Evolutionary conservation across 1,140 invertebrate species (phyloP).

Genomic region (Psilanteris sp.): DNA sequence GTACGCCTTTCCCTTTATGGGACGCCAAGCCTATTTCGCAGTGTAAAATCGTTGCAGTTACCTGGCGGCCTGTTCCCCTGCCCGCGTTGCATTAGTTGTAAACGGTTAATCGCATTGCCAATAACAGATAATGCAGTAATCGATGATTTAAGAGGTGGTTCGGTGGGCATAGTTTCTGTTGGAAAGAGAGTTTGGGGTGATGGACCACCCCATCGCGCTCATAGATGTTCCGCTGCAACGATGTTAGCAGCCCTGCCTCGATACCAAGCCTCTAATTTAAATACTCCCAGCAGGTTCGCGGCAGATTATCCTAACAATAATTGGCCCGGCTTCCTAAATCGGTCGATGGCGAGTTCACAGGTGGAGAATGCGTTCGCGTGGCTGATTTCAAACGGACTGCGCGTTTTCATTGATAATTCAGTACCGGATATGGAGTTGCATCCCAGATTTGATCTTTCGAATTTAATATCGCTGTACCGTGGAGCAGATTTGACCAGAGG

Average conservation of each 20-base stretch:
- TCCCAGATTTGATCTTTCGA: conserved; percentile 31
- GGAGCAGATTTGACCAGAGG: not conserved
- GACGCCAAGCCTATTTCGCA: conserved; percentile 36
- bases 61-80: conserved; percentile 26
- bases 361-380: conserved; percentile 66
- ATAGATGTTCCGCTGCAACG: conserved; percentile 40
- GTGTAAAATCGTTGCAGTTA: conserved; percentile 40
- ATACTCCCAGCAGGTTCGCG: conserved; percentile 74
- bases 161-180: conserved; percentile 24
- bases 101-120: conserved; percentile 80
- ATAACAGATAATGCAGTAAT: conserved; percentile 81
- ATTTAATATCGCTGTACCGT: conserved; percentile 14
- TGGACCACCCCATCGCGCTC: not conserved
- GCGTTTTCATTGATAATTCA: conserved; percentile 59
- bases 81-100: conserved; percentile 74
- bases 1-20: conserved; percentile 45
- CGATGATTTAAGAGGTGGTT: conserved; percentile 76
- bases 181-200: conserved; percentile 9
- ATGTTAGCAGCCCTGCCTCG: conserved; percentile 68
- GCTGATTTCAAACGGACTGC: conserved; percentile 50
- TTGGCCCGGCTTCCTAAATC: conserved; percentile 69
- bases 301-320: conserved; percentile 77
- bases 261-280: conserved; percentile 71
- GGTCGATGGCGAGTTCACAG: conserved; percentile 65
- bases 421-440: conserved; percentile 37